Percentiles rank a stretch among this genome's conserved stretches.
Evolutionary conservation across 2,888 invertebrate genomes (phyloP).

Genomic region (Eristalis pertinax): DNA sequence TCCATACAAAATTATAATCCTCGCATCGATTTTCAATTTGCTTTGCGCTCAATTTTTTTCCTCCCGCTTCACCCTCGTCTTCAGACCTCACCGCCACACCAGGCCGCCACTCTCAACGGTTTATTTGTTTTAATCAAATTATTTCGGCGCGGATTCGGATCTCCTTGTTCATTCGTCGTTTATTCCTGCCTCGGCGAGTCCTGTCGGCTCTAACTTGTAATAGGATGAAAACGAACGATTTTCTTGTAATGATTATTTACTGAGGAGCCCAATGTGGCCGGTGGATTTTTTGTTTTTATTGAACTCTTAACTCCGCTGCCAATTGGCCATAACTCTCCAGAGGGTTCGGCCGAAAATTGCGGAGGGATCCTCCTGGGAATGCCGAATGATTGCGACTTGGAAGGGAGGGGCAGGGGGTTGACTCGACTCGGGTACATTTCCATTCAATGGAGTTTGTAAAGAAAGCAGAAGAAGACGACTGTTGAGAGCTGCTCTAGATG

Average conservation of each 20-base stretch:
- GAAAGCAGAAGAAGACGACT: neutral
- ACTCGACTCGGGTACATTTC: neutral
- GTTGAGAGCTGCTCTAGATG: neutral
- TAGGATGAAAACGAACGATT: slow-evolving; percentile 19
- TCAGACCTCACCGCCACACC: no score
- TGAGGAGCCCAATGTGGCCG: neutral
- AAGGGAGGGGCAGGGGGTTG: neutral
- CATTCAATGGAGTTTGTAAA: neutral
- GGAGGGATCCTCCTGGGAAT: neutral
- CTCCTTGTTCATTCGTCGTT: neutral
- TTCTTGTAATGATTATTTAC: slow-evolving; percentile 30
- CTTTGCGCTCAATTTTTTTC: neutral
- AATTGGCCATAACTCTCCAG: slow-evolving; percentile 9
- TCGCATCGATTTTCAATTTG: slow-evolving; percentile 20
- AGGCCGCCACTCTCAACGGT: neutral
- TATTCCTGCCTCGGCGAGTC: neutral
- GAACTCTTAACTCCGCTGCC: slow-evolving; percentile 12
- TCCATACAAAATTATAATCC: slow-evolving; percentile 47
- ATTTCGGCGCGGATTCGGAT: slow-evolving; percentile 1
- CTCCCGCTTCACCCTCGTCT: neutral
- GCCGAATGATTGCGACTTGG: neutral
- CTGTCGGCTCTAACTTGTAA: neutral
- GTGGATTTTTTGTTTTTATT: neutral
- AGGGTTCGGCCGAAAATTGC: neutral
- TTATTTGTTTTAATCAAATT: slow-evolving; percentile 39